Evolutionary conservation across 2,888 invertebrate species (phyloP).

Genomic region (Epinotia brunnichana): DNA sequence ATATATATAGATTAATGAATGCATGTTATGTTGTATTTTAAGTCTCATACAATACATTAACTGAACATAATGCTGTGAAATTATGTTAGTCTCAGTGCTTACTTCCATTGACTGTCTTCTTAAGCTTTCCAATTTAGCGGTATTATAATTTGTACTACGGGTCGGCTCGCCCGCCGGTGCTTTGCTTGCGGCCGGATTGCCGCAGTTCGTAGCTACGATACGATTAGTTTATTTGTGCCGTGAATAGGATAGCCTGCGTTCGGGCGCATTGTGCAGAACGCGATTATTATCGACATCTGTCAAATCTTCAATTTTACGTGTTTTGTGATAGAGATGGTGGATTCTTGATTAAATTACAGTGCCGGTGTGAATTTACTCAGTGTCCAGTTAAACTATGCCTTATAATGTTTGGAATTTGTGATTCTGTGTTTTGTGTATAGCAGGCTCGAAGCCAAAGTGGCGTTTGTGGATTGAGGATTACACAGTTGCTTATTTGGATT

Average conservation of each 20-base stretch:
- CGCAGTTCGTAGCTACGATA: constrained; percentile 45
- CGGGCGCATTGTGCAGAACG: constrained; percentile 67
- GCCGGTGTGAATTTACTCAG: constrained; percentile 53
- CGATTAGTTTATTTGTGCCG: constrained; percentile 69
- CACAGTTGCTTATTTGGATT: constrained; percentile 70
- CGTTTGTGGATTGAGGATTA: constrained; percentile 61
- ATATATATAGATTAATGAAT: too few relatives aligned
- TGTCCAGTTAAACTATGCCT: constrained; percentile 41
- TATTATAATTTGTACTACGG: constrained; percentile 27
- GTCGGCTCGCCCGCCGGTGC: constrained; percentile 33
- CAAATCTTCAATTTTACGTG: constrained; percentile 65
- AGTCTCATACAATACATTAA: not conserved
- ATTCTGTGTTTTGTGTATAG: constrained; percentile 71
- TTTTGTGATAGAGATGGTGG: constrained; percentile 53
- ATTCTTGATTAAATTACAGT: constrained; percentile 52
- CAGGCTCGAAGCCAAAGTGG: constrained; percentile 55
- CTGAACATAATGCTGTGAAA: constrained; percentile 27
- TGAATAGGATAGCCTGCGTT: constrained; percentile 63
- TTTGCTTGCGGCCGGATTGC: constrained; percentile 40
- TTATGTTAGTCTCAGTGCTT: not conserved
- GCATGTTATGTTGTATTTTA: not conserved
- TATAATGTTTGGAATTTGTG: constrained; percentile 75
- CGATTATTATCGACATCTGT: constrained; percentile 73
- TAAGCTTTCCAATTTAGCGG: constrained; percentile 21
- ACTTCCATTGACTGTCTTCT: not conserved